Evolutionary conservation across 1,140 invertebrate genomes (phyloP).

Genomic region (Agrilus planipennis): DNA sequence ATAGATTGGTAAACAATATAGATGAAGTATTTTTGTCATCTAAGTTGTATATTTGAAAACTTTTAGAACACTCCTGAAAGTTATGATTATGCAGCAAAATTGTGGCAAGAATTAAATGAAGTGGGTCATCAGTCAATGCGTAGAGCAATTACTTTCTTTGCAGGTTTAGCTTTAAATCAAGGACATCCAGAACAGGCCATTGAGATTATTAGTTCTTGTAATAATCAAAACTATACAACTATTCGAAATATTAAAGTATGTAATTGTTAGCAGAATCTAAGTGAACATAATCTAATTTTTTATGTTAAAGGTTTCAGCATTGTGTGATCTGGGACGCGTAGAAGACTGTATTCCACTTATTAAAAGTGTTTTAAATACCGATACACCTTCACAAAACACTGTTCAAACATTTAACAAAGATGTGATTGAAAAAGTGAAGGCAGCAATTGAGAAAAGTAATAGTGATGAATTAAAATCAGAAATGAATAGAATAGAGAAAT

Average conservation of each 20-base stretch:
- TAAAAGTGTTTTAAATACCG: slow-evolving; percentile 41
- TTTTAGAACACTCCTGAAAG: slow-evolving; percentile 59
- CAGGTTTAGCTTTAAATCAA: slow-evolving; percentile 55
- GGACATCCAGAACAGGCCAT: slow-evolving; percentile 50
- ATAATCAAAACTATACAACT: slow-evolving; percentile 48
- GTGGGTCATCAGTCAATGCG: slow-evolving; percentile 43
- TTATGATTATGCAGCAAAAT: slow-evolving; percentile 47
- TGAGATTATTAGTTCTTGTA: slow-evolving; percentile 46
- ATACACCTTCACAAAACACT: slow-evolving; percentile 36
- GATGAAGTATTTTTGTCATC: not conserved
- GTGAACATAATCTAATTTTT: slow-evolving; percentile 4
- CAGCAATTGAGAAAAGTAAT: slow-evolving; percentile 25
- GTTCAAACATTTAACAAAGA: slow-evolving; percentile 39
- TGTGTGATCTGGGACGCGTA: slow-evolving; percentile 45
- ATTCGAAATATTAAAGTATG: slow-evolving; percentile 54
- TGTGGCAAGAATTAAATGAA: slow-evolving; percentile 45
- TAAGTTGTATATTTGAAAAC: slow-evolving; percentile 2
- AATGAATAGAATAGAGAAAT: slow-evolving; percentile 34
- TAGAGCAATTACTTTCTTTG: slow-evolving; percentile 47
- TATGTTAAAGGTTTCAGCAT: slow-evolving; percentile 39
- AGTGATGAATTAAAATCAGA: slow-evolving; percentile 32
- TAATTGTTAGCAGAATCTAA: not conserved
- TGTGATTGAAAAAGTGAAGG: slow-evolving; percentile 36
- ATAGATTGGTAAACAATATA: slow-evolving; percentile 56
- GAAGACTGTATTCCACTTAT: slow-evolving; percentile 53